Evolutionary conservation across 2,113 vertebrate genomes (phyloP).

Genomic region (Morone chrysops): DNA sequence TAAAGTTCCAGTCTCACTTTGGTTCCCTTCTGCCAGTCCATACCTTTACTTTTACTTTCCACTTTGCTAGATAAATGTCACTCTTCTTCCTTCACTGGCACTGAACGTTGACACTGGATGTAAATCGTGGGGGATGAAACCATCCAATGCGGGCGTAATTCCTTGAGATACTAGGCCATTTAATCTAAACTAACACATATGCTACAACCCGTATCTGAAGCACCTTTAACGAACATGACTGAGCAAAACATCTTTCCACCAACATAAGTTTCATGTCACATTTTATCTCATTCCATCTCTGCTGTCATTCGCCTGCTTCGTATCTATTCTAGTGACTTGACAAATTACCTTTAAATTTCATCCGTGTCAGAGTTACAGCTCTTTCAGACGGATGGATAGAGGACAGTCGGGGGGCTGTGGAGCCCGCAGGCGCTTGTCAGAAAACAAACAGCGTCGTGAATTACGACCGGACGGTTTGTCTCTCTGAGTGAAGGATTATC

Average conservation of each 20-base stretch:
- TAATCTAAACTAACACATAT: neutral
- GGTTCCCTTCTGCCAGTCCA: too few relatives aligned
- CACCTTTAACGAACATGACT: neutral
- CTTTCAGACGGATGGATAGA: slow-evolving; percentile 2
- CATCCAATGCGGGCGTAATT: neutral
- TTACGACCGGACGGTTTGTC: slow-evolving; percentile 59
- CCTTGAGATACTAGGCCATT: neutral
- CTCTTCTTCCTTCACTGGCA: too few relatives aligned
- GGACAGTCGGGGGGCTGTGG: neutral
- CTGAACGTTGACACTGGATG: neutral
- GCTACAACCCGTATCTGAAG: neutral
- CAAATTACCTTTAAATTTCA: slow-evolving; percentile 9
- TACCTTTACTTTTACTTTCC: neutral
- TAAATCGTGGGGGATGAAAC: neutral
- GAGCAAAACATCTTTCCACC: neutral
- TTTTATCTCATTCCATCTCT: neutral
- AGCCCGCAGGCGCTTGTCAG: slow-evolving; percentile 27
- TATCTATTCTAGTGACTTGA: neutral
- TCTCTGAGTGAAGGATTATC: slow-evolving; percentile 66
- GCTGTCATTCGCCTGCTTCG: neutral
- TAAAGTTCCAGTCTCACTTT: neutral
- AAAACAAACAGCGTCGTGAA: slow-evolving; percentile 32
- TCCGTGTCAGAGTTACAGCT: slow-evolving; percentile 36
- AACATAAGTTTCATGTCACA: neutral
- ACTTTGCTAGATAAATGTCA: rapidly evolving